phyloP scores from a whole-genome alignment of 92 coral and sea anemone species.

The Phenganax marumi region DNA sequence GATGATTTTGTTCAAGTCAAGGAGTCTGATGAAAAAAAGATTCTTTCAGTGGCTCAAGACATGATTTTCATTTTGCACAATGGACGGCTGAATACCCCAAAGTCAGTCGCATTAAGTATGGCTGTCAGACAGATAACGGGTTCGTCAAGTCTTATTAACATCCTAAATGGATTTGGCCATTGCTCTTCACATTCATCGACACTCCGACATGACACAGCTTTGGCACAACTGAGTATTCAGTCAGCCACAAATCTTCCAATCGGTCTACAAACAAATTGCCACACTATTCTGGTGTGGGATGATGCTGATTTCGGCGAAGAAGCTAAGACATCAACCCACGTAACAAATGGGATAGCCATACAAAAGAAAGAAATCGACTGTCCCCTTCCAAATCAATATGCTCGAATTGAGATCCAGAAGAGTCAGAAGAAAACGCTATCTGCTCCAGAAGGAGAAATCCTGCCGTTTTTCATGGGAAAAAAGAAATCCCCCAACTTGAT shows the following conservation, averaged over 20 bases:
- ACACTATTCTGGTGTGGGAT: conserved; percentile 29
- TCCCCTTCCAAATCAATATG: not conserved
- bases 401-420: not conserved
- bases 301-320: conserved; percentile 28
- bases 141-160: conserved; percentile 16
- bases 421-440: conserved; percentile 15
- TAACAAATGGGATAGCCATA: conserved; percentile 30
- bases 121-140: conserved; percentile 34
- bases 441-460: conserved; percentile 12
- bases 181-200: conserved; percentile 15
- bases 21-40: not conserved
- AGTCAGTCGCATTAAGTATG: conserved; percentile 18
- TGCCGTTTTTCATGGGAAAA: conserved; percentile 22
- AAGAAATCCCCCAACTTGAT: conserved; percentile 24
- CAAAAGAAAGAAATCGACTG: not conserved
- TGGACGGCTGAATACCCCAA: conserved; percentile 10
- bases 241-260: conserved; percentile 1
- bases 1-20: not conserved
- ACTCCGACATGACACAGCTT: conserved; percentile 18
- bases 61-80: not conserved
- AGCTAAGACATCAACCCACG: conserved; percentile 16
- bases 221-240: conserved; percentile 16
- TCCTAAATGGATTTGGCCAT: conserved; percentile 26
- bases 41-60: conserved; percentile 4
- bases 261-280: conserved; percentile 1